A percentile compares a stretch with the other conserved stretches of the same genome.
These are phyloP conservation scores for Percopsis transmontana DNA, from an alignment of 2,113 vertebrate species.

Conservation along the genomic window DNA sequence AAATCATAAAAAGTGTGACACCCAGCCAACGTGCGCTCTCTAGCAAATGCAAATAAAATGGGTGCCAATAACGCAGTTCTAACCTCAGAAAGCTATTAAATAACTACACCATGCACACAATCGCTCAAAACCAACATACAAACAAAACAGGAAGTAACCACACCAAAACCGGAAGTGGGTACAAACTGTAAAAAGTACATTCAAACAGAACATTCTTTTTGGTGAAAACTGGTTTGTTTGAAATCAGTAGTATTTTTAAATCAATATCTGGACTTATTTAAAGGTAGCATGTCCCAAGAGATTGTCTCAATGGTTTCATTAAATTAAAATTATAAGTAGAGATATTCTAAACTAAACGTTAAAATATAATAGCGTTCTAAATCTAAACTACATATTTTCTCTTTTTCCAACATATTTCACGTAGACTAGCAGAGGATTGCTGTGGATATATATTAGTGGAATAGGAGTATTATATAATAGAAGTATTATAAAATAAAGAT, in stretches of 20 bases:
- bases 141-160: constrained; percentile 46
- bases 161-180: constrained; percentile 44
- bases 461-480: background rate
- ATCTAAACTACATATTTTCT: constrained; percentile 9
- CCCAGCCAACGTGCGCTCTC: constrained; percentile 54
- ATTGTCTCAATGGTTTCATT: constrained; percentile 68
- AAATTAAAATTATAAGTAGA: constrained; percentile 29
- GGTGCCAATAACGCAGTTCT: constrained; percentile 58
- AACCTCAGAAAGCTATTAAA: constrained; percentile 63
- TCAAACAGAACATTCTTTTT: constrained; percentile 60
- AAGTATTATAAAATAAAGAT: constrained; percentile 25
- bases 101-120: constrained; percentile 47
- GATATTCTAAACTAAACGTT: constrained; percentile 39
- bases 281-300: constrained; percentile 43
- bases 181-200: constrained; percentile 55
- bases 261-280: constrained; percentile 53
- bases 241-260: constrained; percentile 60
- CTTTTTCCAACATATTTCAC: constrained; percentile 14
- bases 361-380: constrained; percentile 31
- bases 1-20: constrained; percentile 57
- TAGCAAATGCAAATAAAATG: constrained; percentile 67
- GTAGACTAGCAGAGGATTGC: constrained; percentile 45
- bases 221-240: constrained; percentile 15
- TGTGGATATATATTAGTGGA: constrained; percentile 1
- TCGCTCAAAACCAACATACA: constrained; percentile 66